Conservation (phyloP, 2,113 vertebrate genomes). For the Silurus asotus region DNA sequence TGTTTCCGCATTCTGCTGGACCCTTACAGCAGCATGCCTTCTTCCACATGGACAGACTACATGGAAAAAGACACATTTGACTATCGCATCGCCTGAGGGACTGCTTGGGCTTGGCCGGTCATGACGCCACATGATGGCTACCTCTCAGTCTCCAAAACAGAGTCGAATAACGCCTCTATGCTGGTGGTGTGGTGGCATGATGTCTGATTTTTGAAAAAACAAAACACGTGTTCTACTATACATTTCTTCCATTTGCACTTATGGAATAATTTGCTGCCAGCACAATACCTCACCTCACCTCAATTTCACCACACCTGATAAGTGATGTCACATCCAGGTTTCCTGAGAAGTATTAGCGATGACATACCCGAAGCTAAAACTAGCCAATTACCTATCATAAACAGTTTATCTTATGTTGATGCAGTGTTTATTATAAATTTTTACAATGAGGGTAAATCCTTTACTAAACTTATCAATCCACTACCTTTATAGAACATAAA, state of each 20-base stretch:
- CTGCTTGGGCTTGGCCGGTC: background rate
- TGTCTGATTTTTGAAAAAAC: slow-evolving; percentile 24
- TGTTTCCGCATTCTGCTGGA: slow-evolving; percentile 84
- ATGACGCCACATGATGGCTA: slow-evolving; percentile 45
- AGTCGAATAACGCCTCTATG: slow-evolving; percentile 6
- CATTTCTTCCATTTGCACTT: slow-evolving; percentile 30
- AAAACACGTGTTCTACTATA: slow-evolving; percentile 13
- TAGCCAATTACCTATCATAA: slow-evolving; percentile 34
- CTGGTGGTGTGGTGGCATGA: slow-evolving; percentile 28
- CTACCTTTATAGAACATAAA: slow-evolving; percentile 39
- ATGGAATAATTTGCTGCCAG: slow-evolving; percentile 41
- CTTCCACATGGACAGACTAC: slow-evolving; percentile 83
- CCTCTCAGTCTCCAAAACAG: slow-evolving; percentile 39
- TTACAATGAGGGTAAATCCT: slow-evolving; percentile 30
- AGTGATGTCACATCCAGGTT: slow-evolving; percentile 51
- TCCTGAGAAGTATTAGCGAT: slow-evolving; percentile 54
- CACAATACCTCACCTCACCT: slow-evolving; percentile 31
- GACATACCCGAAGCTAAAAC: slow-evolving; percentile 44
- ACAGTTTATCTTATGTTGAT: slow-evolving; percentile 21
- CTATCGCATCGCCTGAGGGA: slow-evolving; percentile 78
- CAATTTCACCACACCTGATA: slow-evolving; percentile 38
- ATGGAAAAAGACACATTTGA: slow-evolving; percentile 83
- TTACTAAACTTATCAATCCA: slow-evolving; percentile 36
- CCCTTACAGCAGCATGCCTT: slow-evolving; percentile 83
- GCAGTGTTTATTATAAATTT: slow-evolving; percentile 32